These are phyloP conservation scores for Babylonia areolata DNA, from an alignment of 1,140 invertebrate genomes.

Conservation along the genomic window DNA sequence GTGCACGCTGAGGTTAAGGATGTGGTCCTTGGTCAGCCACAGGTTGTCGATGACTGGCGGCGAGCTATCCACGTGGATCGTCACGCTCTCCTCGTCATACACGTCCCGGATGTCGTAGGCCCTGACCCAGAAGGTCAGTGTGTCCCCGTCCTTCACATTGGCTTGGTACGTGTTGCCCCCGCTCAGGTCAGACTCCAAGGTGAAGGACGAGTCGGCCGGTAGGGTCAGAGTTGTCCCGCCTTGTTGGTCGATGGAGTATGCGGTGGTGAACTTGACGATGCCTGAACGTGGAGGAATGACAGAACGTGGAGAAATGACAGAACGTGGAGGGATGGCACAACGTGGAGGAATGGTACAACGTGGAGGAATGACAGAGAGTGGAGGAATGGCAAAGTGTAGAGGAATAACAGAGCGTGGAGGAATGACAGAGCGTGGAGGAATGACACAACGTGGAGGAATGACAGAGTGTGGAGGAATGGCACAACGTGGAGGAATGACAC, in stretches of 20 bases:
- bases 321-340: constrained; percentile 41
- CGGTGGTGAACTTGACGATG: constrained; percentile 33
- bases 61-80: constrained; percentile 47
- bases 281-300: constrained; percentile 11
- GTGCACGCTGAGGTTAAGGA: constrained; percentile 43
- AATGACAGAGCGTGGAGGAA: too few species aligned
- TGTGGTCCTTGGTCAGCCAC: constrained; percentile 53
- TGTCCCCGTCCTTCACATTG: constrained; percentile 40
- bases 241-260: constrained; percentile 20
- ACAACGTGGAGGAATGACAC: too few species aligned
- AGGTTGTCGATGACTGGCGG: constrained; percentile 53
- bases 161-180: constrained; percentile 3
- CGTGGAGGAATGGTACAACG: too few species aligned
- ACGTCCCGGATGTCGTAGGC: constrained; percentile 36
- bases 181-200: neutral
- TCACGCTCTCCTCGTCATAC: constrained; percentile 43
- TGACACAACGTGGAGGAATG: too few species aligned
- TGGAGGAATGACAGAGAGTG: too few species aligned
- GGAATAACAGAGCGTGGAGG: too few species aligned
- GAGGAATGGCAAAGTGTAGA: too few species aligned
- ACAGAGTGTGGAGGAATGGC: too few species aligned
- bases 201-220: neutral
- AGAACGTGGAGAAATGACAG: neutral
- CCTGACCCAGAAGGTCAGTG: constrained; percentile 39
- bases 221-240: constrained; percentile 22